A percentile compares a stretch with the other conserved stretches of the same genome.
Evolutionary conservation across 2,888 invertebrate genomes (phyloP).

Genomic region (Auanema freiburgensis): DNA sequence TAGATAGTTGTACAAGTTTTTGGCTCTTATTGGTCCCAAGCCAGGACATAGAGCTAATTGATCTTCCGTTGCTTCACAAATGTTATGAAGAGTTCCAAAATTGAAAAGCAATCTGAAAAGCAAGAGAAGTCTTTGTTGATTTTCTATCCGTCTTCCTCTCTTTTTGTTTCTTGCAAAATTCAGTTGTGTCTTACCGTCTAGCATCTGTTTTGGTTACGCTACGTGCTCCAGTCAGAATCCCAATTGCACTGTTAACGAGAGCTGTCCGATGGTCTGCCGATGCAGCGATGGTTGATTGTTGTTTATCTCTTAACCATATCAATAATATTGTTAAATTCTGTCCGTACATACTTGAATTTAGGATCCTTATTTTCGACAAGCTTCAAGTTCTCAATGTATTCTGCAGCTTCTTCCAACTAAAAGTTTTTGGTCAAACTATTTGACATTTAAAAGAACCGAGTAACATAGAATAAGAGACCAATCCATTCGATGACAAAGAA

Average conservation of each 20-base stretch:
- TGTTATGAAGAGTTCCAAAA: constrained; percentile 49
- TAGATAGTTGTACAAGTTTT: constrained; percentile 51
- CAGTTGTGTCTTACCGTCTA: constrained; percentile 29
- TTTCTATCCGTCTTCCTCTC: not conserved
- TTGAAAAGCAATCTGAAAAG: constrained; percentile 42
- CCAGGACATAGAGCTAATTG: constrained; percentile 54
- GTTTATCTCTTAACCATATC: constrained; percentile 24
- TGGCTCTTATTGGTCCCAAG: constrained; percentile 55
- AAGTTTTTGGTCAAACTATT: constrained; percentile 1
- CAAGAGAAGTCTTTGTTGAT: too few species aligned
- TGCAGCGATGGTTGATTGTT: constrained; percentile 15
- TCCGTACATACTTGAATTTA: not conserved
- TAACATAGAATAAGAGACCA: constrained; percentile 61
- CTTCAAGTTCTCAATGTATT: constrained; percentile 62
- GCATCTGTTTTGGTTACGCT: constrained; percentile 57
- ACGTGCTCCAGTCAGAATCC: constrained; percentile 53
- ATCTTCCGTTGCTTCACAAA: constrained; percentile 47
- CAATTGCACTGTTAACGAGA: constrained; percentile 48
- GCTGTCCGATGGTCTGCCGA: constrained; percentile 28
- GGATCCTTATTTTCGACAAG: constrained; percentile 16
- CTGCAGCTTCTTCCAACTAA: constrained; percentile 62
- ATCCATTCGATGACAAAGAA: constrained; percentile 52
- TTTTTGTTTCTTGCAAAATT: not conserved
- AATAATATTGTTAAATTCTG: not conserved
- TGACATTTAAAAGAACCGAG: constrained; percentile 32